Conservation (phyloP, 2,113 vertebrate genomes). For the Syngnathus scovelli region DNA sequence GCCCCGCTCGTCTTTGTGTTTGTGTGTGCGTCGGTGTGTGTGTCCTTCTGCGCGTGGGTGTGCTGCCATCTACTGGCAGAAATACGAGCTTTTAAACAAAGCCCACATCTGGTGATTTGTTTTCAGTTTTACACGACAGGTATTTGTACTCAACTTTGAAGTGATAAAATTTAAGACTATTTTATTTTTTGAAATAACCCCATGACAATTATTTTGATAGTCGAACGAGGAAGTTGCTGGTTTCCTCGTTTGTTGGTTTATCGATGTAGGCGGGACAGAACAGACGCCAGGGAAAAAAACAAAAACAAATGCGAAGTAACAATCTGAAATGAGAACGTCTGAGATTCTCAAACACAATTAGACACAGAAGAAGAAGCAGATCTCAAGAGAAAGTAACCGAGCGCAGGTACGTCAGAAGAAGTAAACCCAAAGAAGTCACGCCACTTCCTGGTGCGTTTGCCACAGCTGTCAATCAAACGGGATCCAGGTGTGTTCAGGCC, state of each 20-base stretch:
- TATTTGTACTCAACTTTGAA: too few species aligned
- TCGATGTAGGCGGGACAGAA: neutral
- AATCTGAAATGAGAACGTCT: neutral
- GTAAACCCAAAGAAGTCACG: neutral
- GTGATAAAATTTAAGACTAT: too few species aligned
- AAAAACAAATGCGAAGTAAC: neutral
- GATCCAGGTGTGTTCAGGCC: neutral
- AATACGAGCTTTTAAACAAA: neutral
- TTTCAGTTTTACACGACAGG: too few species aligned
- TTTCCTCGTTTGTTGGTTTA: neutral
- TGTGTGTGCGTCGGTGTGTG: neutral
- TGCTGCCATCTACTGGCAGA: neutral
- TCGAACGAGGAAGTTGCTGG: neutral
- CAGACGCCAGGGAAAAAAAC: neutral
- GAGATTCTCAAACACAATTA: neutral
- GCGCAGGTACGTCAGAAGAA: neutral
- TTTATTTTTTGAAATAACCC: too few species aligned
- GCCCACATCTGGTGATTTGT: neutral
- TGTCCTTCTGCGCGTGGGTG: neutral
- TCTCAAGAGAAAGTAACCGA: neutral
- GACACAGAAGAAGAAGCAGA: neutral
- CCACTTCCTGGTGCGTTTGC: neutral
- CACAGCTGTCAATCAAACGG: neutral
- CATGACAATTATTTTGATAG: constrained; percentile 24
- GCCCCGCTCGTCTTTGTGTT: neutral